phyloP scores from a whole-genome alignment of 1,140 invertebrate genomes.

The Drosophila littoralis region DNA sequence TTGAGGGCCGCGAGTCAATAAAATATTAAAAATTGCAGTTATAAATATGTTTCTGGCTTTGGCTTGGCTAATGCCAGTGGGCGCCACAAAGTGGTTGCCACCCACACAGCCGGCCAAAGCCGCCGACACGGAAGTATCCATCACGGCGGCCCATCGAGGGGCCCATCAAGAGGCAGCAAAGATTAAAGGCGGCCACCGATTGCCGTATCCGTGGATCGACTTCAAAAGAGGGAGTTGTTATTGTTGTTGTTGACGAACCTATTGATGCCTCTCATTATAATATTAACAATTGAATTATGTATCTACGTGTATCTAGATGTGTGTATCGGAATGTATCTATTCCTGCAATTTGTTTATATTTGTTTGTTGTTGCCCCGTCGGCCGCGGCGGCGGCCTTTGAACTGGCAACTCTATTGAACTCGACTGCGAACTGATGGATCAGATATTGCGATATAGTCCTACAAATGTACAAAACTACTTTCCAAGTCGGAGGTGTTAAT shows the following conservation, averaged over 20 bases:
- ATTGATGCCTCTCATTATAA: constrained; percentile 55
- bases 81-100: constrained; percentile 59
- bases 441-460: constrained; percentile 9
- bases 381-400: constrained; percentile 57
- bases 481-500: constrained; percentile 57
- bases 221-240: constrained; percentile 45
- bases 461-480: background rate
- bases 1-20: constrained; percentile 39
- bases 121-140: constrained; percentile 68
- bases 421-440: constrained; percentile 63
- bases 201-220: constrained; percentile 51
- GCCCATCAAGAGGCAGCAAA: constrained; percentile 37
- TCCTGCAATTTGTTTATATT: constrained; percentile 55
- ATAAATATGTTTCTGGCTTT: constrained; percentile 47
- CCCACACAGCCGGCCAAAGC: constrained; percentile 58
- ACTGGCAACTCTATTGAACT: constrained; percentile 60
- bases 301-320: too few relatives aligned
- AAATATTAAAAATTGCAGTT: constrained; percentile 76
- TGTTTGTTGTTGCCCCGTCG: constrained; percentile 37
- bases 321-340: background rate
- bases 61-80: background rate
- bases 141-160: constrained; percentile 42
- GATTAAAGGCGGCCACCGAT: constrained; percentile 61
- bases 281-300: constrained; percentile 49
- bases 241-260: constrained; percentile 39